Base-by-base conservation (phyloP, 1,140 invertebrate species). In the Drosophila malerkotliana region DNA sequence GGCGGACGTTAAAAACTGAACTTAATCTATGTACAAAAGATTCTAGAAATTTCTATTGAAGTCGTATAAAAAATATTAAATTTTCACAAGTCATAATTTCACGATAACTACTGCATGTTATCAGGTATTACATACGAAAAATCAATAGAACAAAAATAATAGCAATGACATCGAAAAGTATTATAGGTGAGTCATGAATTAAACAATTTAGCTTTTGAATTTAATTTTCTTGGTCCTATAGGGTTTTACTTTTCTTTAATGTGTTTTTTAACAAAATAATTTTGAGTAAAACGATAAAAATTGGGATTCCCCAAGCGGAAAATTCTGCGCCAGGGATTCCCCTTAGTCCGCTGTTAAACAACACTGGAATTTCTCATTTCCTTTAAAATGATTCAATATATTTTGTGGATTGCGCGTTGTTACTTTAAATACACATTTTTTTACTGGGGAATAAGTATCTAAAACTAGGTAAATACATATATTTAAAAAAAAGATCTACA, bases 11-110 rank as follows among this genome's bases (percentile, higher is more conserved):
- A 58, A 60, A 78, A 79, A 69, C 39, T n/a, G 28, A 78, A 72
- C 71, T 81, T 85, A 85, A 58, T 52, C 74, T 87, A 85, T 85
- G 45, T 85, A 85, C 82, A 85, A 81, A 72, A 67, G 64, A 77
- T 67, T 47, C 52, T 62, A 64, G 49, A 82, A 69, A 74, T 52
- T 21, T 64, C 48, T 30, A 26, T 48, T 61, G 37, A 72, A 39
- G 32, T 39, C 32, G 56, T 45, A 78, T 56, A 83, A 82, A 74
- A 66, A 32, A 39, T 71, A 61, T 15, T 21, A 54, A 34, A 56
- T 49, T 49, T 56, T 52, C 44, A 57, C 59, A 64, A 26, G 8
- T 63, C 59, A 64, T 67, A 34, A n/a, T 39, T 5, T n/a, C 34
- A 59, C 15, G 63, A 66, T 34, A 67, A 41, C 37, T 15, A 30